Percentiles rank a stretch among this genome's conserved stretches.
phyloP scores from a whole-genome alignment of 92 coral and sea anemone species.

The Zoanthus sansibaricus region DNA sequence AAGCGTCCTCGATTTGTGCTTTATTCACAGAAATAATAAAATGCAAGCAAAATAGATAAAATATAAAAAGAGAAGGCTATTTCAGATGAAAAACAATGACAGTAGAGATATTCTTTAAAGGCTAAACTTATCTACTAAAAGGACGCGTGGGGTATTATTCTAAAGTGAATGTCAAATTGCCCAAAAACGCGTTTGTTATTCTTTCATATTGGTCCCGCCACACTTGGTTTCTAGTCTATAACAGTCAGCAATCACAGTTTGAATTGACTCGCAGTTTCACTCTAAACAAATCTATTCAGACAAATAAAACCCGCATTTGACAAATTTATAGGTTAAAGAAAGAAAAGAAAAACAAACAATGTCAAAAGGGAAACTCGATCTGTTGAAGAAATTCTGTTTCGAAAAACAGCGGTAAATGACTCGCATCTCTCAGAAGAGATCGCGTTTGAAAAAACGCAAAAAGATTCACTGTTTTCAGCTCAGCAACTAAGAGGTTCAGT shows the following conservation, averaged over 20 bases:
- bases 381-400: conserved; percentile 7
- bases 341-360: neutral
- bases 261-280: conserved; percentile 20
- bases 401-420: conserved; percentile 21
- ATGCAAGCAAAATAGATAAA: neutral
- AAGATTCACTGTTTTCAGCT: conserved; percentile 22
- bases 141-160: conserved; percentile 52
- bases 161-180: conserved; percentile 37
- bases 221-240: conserved; percentile 14
- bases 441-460: conserved; percentile 12
- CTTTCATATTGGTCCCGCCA: neutral
- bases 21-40: conserved; percentile 1
- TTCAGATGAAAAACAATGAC: conserved; percentile 25
- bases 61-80: conserved; percentile 7
- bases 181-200: conserved; percentile 13
- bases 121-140: conserved; percentile 10
- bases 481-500: conserved; percentile 33
- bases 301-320: conserved; percentile 36
- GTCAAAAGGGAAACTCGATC: conserved; percentile 5
- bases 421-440: neutral
- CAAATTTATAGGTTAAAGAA: conserved; percentile 11
- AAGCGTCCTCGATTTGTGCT: neutral
- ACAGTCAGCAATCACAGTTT: conserved; percentile 1
- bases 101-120: conserved; percentile 21
- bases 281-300: conserved; percentile 18